These are phyloP conservation scores for Chironomus striatipennis DNA, from an alignment of 1,140 invertebrate genomes.

Conservation along the genomic window DNA sequence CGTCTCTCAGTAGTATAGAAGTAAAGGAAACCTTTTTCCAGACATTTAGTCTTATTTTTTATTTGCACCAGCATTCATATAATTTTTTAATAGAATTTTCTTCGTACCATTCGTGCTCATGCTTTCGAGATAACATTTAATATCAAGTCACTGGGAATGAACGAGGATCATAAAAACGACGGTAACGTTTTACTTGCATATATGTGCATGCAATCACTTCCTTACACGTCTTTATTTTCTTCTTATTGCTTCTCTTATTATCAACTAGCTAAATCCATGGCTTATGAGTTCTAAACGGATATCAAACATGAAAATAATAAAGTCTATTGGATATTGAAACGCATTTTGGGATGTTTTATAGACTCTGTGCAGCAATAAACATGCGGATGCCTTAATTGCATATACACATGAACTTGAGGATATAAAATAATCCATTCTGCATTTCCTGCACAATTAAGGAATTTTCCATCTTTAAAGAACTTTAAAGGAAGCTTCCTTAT, in stretches of 20 bases:
- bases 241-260: neutral
- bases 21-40: conserved; percentile 7
- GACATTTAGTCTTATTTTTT: conserved; percentile 14
- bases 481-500: too few relatives aligned
- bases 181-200: neutral
- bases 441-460: too few relatives aligned
- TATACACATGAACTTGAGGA: too few relatives aligned
- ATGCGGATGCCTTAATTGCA: too few relatives aligned
- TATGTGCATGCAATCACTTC: conserved; percentile 6
- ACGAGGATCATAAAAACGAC: neutral
- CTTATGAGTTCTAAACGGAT: neutral
- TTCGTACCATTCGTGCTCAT: neutral
- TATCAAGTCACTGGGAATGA: conserved; percentile 2
- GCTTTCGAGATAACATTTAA: neutral
- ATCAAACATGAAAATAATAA: too few relatives aligned
- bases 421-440: too few relatives aligned
- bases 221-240: conserved; percentile 6
- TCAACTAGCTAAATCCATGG: neutral
- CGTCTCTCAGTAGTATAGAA: neutral
- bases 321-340: too few relatives aligned
- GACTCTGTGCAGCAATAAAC: too few relatives aligned
- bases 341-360: too few relatives aligned
- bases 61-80: neutral
- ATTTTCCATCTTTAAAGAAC: too few relatives aligned
- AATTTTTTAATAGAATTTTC: neutral